Base-by-base conservation (phyloP, 2,888 invertebrate genomes). In the Ormyrus pomaceus region DNA sequence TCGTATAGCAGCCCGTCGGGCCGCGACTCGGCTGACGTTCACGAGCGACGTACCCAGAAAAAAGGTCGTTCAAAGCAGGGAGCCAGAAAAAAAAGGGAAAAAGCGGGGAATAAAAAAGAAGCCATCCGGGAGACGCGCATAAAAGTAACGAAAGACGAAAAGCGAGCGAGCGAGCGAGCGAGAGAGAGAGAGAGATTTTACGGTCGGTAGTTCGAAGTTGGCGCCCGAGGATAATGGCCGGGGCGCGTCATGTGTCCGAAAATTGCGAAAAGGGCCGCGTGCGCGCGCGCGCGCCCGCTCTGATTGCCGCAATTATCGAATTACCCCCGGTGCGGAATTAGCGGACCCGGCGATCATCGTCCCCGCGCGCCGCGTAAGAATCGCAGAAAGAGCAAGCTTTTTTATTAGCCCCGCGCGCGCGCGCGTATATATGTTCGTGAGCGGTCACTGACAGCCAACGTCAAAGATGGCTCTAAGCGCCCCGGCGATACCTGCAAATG, bases 241-340 rank as follows among this genome's bases (percentile, higher is more conserved):
- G 75, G 81, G 69, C 55, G 71, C 77, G 77, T 72, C 77, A 86
- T 85, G 86, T 87, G 85, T 86, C 84, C 83, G 84, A 83, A 86
- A 80, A 80, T 80, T 77, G 50, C 77, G 77, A 77, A 80, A 77
- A 80, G 34, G 68, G 65, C 55, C 51, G 19, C 19, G 19, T 19
- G 19, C 53, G 72, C 78, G 53, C 55, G 61, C 68, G 68, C 68
- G 46, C 82, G 82, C 2, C 19, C 77, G 83, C 83, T 82, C 83
- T 83, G 87, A 86, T 88, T 86, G 86, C 85, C 82, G 84, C 85
- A 88, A 87, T 88, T 88, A 88, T 87, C 86, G 87, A 87, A 87
- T 88, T 87, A 85, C 77, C 82, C 77, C 80, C 82, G 19, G 45
- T 58, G 53, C 64, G 65, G 83, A 79, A 84, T 82, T 84, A 78